Base-by-base conservation (phyloP, 1,140 invertebrate genomes). In the Cylas formicarius region DNA sequence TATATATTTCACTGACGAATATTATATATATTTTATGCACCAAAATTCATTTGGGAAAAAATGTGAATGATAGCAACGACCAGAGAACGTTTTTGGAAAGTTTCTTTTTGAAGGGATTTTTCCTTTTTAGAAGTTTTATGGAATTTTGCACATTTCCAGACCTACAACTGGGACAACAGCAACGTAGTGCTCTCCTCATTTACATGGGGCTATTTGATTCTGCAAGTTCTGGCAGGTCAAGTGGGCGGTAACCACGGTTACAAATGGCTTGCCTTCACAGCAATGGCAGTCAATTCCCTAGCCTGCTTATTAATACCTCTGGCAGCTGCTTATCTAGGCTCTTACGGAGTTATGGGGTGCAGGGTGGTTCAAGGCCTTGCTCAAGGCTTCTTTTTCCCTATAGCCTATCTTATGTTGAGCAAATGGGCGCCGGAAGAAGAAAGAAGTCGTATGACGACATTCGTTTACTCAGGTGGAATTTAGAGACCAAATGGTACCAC, bases 351-450 rank as follows among this genome's bases (percentile, higher is more conserved):
- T 38, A 73, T 72, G 57, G 62, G 65, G 53, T 68, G 78, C 10
- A 72, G 90, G 19, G 75, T 88, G 0, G 46, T 84, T 0, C 80
- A 86, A 64, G 90, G 90, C 0, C 58, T 92, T 0, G 73, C 72
- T 19, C 80, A 92, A 68, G 89, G 88, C 6, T 75, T 86, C 1
- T 70, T 86, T 3, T 84, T 86, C 56, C 89, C 90, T 0, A 75
- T 77, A 32, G 72, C 86, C 2, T 86, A 92, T 52, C 80, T 78
- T 0, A 67, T 91, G 3, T 65, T 91, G 47, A 80, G 86, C 0
- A 81, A 82, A 54, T 94, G 90, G 90, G 75, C 57, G 13, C 78
- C 79, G 0, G 58, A 65, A 1, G 59, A 68, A n/a, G 78, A 82
- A 60, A 62, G 77, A 21, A 76, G 76, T 9, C 64, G 72, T 0